Conservation (phyloP, 2,888 invertebrate species). For the Drosophila vallismaia region DNA sequence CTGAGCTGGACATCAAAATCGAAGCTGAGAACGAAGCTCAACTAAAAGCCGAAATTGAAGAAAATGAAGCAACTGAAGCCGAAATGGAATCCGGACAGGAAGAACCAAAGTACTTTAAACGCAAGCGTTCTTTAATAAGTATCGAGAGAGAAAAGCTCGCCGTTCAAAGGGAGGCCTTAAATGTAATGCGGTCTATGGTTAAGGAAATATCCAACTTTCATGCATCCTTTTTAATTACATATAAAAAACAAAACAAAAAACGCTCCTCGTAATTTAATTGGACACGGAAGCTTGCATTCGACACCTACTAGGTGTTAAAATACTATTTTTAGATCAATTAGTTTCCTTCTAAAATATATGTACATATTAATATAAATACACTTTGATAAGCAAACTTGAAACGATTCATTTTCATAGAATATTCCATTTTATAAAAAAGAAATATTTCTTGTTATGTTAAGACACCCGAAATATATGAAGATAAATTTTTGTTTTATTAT, state of each 20-base stretch:
- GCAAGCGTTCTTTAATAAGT: background rate
- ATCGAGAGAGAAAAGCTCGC: constrained; percentile 12
- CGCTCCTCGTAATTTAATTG: constrained; percentile 3
- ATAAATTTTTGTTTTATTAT: constrained; percentile 37
- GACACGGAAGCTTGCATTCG: background rate
- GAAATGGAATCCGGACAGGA: background rate
- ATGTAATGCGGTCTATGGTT: constrained; percentile 5
- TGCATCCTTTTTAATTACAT: background rate
- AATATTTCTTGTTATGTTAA: background rate
- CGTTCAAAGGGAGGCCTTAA: constrained; percentile 4
- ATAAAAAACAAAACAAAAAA: background rate
- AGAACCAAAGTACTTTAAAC: background rate
- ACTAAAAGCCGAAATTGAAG: background rate
- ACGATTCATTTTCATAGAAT: no score
- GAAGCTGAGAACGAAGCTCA: background rate
- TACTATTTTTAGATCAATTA: background rate
- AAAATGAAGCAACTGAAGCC: background rate
- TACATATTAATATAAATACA: background rate
- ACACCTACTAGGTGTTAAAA: background rate
- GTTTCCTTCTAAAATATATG: background rate
- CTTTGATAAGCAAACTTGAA: background rate
- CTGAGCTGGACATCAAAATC: background rate
- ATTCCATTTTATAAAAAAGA: background rate
- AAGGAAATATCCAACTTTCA: constrained; percentile 10
- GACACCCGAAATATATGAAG: constrained; percentile 8